Base-by-base conservation (phyloP, 2,888 invertebrate species). In the Elaeidobius kamerunicus region DNA sequence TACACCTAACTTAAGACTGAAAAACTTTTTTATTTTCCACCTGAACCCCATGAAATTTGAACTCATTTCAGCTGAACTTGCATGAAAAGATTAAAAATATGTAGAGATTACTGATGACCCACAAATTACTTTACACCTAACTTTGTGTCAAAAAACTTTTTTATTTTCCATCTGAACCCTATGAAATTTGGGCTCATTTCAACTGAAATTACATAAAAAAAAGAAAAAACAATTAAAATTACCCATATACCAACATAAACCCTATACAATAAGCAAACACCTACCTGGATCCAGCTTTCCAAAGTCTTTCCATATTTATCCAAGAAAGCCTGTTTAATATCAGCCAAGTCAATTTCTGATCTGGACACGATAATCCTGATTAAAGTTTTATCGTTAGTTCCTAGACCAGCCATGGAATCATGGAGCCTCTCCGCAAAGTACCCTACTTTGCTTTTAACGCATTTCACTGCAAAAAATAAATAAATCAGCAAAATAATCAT, bases 351-450 rank as follows among this genome's bases (percentile, higher is more conserved):
- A 64, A 92, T 91, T 78, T 93, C 90, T 50, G 89, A 88, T 71
- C 93, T 85, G 63, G 92, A 90, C 48, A 94, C 93, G 60, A 94
- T 75, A 65, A 96, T 91, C 70, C 95, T 86, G 69, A 95, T 93
- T 63, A 96, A 78, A 55, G 92, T 91, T 71, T 88, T 88, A 73
- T 96, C 94, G 69, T 89, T 91, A 58, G 95, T 95, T 36, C 86
- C 91, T 65, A 91, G 66, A 38, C 96, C 95, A 72, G 88, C 86
- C 93, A 96, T 93, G 60, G 90, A 85, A 58, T 89, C 85, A 73
- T 94, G 85, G 34, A 96, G 79, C 63, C 92, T 85, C 72, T 92
- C 91, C 30, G 95, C 94, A 72, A 94, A 95, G 78, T 88, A 95
- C 40, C 86, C 88, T 41, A 91, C 88, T 73, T 91, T 89, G 71